These are phyloP conservation scores for Bostrychus sinensis DNA, from an alignment of 2,113 vertebrate genomes.

Conservation along the genomic window DNA sequence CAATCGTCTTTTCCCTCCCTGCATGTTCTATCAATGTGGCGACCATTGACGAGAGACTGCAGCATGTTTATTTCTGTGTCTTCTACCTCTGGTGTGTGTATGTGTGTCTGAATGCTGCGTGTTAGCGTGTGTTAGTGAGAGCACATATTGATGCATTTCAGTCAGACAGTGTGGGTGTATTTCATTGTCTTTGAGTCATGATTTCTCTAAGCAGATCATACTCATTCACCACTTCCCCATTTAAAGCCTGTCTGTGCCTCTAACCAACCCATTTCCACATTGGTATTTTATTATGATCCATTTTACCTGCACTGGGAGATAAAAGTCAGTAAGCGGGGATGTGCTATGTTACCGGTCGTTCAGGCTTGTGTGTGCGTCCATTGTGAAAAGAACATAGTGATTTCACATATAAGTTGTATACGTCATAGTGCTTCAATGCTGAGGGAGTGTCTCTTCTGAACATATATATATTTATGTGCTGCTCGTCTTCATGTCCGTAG, in stretches of 20 bases:
- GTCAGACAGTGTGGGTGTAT: conserved; percentile 77
- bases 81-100: conserved; percentile 52
- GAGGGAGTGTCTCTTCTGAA: conserved; percentile 50
- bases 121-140: conserved; percentile 58
- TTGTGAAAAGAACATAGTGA: conserved; percentile 40
- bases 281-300: conserved; percentile 16
- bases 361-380: conserved; percentile 24
- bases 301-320: conserved; percentile 29
- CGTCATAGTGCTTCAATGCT: conserved; percentile 36
- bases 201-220: conserved; percentile 61
- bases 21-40: conserved; percentile 59
- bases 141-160: conserved; percentile 71
- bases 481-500: conserved; percentile 17
- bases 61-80: conserved; percentile 72
- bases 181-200: conserved; percentile 73
- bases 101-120: conserved; percentile 48
- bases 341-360: conserved; percentile 33
- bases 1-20: conserved; percentile 37
- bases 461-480: conserved; percentile 20
- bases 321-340: conserved; percentile 39
- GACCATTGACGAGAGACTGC: conserved; percentile 62
- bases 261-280: conserved; percentile 28
- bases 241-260: conserved; percentile 21
- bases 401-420: conserved; percentile 43
- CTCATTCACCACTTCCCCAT: conserved; percentile 59